These are phyloP conservation scores for Anagyrus pseudococci DNA, from an alignment of 2,888 invertebrate species.

Conservation along the genomic window DNA sequence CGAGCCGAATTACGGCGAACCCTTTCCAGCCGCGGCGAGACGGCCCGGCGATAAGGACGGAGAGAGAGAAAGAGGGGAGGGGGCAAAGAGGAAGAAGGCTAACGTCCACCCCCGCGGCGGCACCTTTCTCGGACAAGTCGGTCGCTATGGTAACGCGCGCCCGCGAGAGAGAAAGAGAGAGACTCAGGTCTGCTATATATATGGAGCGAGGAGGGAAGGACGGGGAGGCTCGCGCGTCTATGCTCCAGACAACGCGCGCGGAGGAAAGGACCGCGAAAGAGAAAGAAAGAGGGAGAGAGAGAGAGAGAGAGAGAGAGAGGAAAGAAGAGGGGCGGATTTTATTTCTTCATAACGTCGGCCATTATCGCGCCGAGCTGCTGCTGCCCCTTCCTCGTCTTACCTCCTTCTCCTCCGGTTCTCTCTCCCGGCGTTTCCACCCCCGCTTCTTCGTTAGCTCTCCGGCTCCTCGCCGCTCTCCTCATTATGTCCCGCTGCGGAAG, in stretches of 20 bases:
- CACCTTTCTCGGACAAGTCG: constrained; percentile 58
- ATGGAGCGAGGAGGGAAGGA: no score
- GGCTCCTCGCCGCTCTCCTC: constrained; percentile 47
- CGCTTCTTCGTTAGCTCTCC: no score
- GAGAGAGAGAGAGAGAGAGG: constrained; percentile 35
- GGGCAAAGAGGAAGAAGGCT: neutral
- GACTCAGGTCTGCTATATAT: constrained; percentile 42
- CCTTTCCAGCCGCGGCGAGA: constrained; percentile 14
- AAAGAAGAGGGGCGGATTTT: constrained; percentile 48
- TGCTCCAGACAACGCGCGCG: no score
- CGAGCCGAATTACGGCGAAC: constrained; percentile 26
- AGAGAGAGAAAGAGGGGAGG: neutral
- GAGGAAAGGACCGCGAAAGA: neutral
- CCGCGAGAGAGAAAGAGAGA: constrained; percentile 40
- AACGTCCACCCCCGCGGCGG: constrained; percentile 25
- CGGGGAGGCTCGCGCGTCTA: no score
- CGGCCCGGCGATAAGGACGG: neutral
- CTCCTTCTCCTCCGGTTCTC: constrained; percentile 42
- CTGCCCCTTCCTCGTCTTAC: no score
- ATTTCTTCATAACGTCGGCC: constrained; percentile 62
- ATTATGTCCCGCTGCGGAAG: constrained; percentile 49
- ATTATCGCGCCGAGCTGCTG: no score
- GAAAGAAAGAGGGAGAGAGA: constrained; percentile 18
- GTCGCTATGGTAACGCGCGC: constrained; percentile 54
- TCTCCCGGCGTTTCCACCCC: constrained; percentile 18